A percentile compares a stretch with the other conserved stretches of the same genome.
Evolutionary conservation across 1,140 invertebrate species (phyloP).

Genomic region (Meloidogyne chitwoodi): DNA sequence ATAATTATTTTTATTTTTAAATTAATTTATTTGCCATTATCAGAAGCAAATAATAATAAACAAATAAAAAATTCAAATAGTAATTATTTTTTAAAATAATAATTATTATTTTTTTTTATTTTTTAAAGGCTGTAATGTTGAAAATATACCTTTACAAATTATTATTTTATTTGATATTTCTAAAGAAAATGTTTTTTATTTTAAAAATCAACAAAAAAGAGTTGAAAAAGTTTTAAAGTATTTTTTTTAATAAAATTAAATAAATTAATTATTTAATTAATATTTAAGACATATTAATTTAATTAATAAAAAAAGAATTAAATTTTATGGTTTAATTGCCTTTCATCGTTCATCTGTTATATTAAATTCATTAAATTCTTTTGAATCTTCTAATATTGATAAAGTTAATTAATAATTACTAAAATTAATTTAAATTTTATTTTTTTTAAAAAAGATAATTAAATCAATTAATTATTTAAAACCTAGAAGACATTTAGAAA

Average conservation of each 20-base stretch:
- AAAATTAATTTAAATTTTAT: neutral
- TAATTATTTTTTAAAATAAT: neutral
- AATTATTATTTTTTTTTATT: neutral
- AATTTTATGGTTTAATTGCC: conserved; percentile 20
- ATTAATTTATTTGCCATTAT: too few relatives aligned
- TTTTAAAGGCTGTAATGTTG: neutral
- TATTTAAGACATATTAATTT: conserved; percentile 21
- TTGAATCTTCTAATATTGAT: conserved; percentile 4
- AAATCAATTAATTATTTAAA: neutral
- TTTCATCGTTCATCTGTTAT: conserved; percentile 19
- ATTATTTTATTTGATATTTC: conserved; percentile 18
- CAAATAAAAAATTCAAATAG: too few relatives aligned
- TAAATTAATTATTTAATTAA: neutral
- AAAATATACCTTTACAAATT: neutral
- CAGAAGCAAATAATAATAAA: too few relatives aligned
- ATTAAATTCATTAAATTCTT: conserved; percentile 8
- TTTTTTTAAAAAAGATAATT: conserved; percentile 6
- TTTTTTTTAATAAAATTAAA: neutral
- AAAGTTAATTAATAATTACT: neutral
- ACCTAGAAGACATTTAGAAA: conserved; percentile 12
- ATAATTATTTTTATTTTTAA: too few relatives aligned
- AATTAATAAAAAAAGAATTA: neutral
- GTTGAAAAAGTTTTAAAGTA: conserved; percentile 4
- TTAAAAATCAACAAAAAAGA: conserved; percentile 9
- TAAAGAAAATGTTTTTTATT: conserved; percentile 1